Conservation (phyloP, 2,113 vertebrate species). For the Rynchops niger region DNA sequence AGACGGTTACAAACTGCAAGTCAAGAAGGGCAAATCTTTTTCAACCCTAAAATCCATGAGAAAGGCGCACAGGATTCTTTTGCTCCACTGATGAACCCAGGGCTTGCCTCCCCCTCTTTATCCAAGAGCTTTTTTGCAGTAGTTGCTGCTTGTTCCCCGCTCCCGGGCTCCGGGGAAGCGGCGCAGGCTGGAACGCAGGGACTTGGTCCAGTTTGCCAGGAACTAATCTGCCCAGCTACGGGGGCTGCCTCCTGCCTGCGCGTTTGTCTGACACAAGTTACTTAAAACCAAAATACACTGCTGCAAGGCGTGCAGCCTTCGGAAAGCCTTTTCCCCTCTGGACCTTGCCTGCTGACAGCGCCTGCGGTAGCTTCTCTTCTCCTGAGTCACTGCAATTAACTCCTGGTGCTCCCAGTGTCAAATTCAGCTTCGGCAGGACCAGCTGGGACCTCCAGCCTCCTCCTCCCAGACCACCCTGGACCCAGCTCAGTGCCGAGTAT, state of each 20-base stretch:
- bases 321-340: not conserved
- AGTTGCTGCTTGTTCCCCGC: not conserved
- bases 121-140: not conserved
- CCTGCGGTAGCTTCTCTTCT: not conserved
- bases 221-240: not conserved
- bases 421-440: not conserved
- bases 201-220: not conserved
- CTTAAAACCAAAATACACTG: not conserved
- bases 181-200: not conserved
- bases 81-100: not conserved
- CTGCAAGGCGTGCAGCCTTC: not conserved
- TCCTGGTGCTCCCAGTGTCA: not conserved
- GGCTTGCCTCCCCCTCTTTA: not conserved
- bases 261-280: not conserved
- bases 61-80: not conserved
- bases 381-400: not conserved
- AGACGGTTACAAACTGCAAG: not conserved
- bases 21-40: not conserved
- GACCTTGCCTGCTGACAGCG: not conserved
- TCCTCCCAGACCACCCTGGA: not conserved
- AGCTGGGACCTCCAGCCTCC: not conserved
- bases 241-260: not conserved
- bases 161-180: fast-evolving
- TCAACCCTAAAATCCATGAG: not conserved
- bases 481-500: not conserved